Percentiles rank a stretch among this genome's conserved stretches.
phyloP scores from a whole-genome alignment of 2,888 invertebrate species.

The Lordiphosa fenestrarum region DNA sequence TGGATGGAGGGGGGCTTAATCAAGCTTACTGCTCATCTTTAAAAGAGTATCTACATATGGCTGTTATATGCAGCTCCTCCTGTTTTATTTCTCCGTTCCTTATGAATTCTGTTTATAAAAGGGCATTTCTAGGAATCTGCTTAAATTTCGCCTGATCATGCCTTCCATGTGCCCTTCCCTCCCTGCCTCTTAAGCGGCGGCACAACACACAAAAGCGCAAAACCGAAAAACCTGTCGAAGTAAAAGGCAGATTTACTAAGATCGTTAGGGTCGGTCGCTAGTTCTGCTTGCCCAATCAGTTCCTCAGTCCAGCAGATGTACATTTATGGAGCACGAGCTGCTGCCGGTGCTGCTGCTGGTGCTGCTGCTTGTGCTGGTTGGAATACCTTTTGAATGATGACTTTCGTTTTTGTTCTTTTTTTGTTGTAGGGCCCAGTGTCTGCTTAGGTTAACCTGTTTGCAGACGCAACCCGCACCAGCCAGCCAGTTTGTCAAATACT shows the following conservation, averaged over 20 bases:
- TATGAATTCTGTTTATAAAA: slow-evolving; percentile 10
- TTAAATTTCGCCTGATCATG: slow-evolving; percentile 60
- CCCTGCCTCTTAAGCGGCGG: slow-evolving; percentile 27
- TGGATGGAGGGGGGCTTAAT: slow-evolving; percentile 1
- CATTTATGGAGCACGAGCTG: slow-evolving; percentile 29
- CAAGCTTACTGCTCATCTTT: background rate
- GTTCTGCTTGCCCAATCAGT: background rate
- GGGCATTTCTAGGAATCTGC: slow-evolving; percentile 60
- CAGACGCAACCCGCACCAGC: slow-evolving; percentile 52
- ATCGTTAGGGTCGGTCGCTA: slow-evolving; percentile 4
- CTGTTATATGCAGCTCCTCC: background rate
- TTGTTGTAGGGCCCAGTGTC: slow-evolving; percentile 32
- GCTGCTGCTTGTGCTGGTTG: slow-evolving; percentile 11
- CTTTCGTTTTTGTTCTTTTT: slow-evolving; percentile 44
- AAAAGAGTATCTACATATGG: background rate
- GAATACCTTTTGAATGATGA: slow-evolving; percentile 46
- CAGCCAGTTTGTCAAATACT: slow-evolving; percentile 46
- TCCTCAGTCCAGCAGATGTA: slow-evolving; percentile 26
- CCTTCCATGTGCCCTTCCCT: slow-evolving; percentile 15
- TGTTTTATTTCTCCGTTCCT: slow-evolving; percentile 1
- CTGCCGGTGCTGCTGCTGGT: slow-evolving; percentile 17
- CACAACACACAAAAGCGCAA: slow-evolving; percentile 22
- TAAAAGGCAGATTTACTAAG: slow-evolving; percentile 15
- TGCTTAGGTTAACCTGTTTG: slow-evolving; percentile 59
- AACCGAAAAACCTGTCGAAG: slow-evolving; percentile 22